Evolutionary conservation across 2,888 invertebrate species (phyloP), one percentile per base, ranked within the genome.

Genomic region (Cyclophora punctaria): DNA sequence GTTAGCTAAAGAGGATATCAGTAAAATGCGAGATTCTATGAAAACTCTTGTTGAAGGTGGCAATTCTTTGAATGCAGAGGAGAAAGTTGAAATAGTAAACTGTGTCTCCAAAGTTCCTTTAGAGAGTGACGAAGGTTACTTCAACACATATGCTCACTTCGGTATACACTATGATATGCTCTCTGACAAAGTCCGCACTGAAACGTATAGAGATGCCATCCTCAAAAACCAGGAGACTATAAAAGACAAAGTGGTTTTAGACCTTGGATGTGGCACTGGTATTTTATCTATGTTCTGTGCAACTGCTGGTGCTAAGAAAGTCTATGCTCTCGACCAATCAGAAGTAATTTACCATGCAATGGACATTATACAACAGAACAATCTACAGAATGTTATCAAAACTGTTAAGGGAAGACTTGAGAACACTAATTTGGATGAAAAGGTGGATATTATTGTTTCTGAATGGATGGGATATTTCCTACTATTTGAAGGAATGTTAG

Each of bases 381-480:
- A 92, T 56, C 83, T 95, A 42, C 90, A 92, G 49, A 89, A 93
- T 55, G 91, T 90, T 60, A 93, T 98, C 43, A 91, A 92, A 55
- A 90, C 97, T 49, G 88, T 96, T 0, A 96, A 96, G 83, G 97
- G 97, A 0, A 91, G 94, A 64, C 81, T 98, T 34, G 98, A 98
- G 79, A 94, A 96, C 62, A 93, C 95, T 3, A 86, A 90, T 48
- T 78, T 97, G 46, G 94, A 95, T 1, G 92, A 93, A 50, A 93
- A 94, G 79, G 94, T 95, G 41, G 98, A 99, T 77, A 92, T 98
- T 3, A 96, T 99, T 60, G 93, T 99, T 3, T 98, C 98, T 0
- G 98, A 99, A 79, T 99, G 98, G 98, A 99, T 99, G 98, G 98
- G 98, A 0, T 99, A 99, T 78, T 98, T 98, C 76, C 88, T 99